Evolutionary conservation across 2,888 invertebrate genomes (phyloP), one percentile per base, ranked within the genome.

Genomic region (Yponomeuta malinellus): DNA sequence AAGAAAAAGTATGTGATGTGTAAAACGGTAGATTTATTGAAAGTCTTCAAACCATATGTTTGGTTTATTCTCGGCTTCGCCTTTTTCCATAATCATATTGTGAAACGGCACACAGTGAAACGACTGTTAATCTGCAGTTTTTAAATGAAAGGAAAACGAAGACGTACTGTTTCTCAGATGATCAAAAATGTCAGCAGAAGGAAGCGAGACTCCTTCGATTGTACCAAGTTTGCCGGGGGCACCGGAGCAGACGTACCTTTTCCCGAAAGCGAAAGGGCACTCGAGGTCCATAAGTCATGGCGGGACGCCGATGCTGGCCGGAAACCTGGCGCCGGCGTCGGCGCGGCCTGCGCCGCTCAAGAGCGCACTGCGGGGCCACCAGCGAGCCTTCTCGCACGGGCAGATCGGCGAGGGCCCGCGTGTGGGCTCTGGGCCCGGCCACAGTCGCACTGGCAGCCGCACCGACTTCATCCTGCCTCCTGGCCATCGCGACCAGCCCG

Each of bases 381-480:
- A 96, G 83, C 94, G 97, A 72, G 97, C 97, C 70, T 95, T 97
- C 78, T 97, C 97, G 8, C 97, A 97, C 79, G 97, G 97, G 0
- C 97, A 97, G 87, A 97, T 97, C 74, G 94, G 95, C 72, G 96
- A 96, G 76, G 92, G 93, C 83, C 74, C 90, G 81, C 65, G 83
- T 80, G 71, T 84, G 82, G 74, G 80, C 85, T 12, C 79, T 82
- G 31, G 89, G 65, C 93, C 94, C 10, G 96, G 96, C 0, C 97
- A 97, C 91, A 96, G 95, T 83, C 94, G 97, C 69, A 95, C 96
- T 43, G 96, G 96, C 73, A 97, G 97, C 74, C 96, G 96, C 83
- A 97, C 97, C 1, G 97, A 97, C 82, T 97, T 97, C 81, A 97
- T 97, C 76, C 90, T 97, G 73, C 97, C 97, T 0, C 96, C 97